phyloP scores from a whole-genome alignment of 2,113 vertebrate genomes.

The Genyomyrus donnyi region DNA sequence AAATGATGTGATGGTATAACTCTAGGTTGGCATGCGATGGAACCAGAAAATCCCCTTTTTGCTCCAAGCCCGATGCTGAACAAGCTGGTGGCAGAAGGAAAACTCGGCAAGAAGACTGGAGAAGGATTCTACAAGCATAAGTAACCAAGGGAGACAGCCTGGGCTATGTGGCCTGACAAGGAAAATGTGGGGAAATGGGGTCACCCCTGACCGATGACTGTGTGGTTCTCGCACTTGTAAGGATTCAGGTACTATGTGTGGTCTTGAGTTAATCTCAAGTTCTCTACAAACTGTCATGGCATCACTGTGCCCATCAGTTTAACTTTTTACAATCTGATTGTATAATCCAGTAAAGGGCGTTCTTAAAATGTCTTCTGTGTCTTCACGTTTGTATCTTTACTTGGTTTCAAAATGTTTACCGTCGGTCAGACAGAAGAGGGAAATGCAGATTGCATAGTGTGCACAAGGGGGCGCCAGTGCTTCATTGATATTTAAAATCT shows the following conservation, averaged over 20 bases:
- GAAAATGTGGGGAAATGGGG: background rate
- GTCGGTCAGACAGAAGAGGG: background rate
- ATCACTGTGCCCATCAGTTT: background rate
- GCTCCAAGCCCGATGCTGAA: slow-evolving; percentile 65
- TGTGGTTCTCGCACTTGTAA: background rate
- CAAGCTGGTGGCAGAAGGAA: slow-evolving; percentile 83
- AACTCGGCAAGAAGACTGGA: slow-evolving; percentile 84
- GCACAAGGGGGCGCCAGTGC: background rate
- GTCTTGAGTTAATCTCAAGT: background rate
- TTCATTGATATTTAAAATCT: background rate
- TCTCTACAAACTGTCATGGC: background rate
- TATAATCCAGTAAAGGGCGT: background rate
- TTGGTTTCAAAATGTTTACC: background rate
- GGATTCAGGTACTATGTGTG: background rate
- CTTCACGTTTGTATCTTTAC: background rate
- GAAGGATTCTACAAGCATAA: slow-evolving; percentile 94
- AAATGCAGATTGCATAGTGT: background rate
- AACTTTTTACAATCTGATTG: background rate
- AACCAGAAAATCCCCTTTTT: slow-evolving; percentile 75
- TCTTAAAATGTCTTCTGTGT: background rate
- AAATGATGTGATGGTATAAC: background rate
- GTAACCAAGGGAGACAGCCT: slow-evolving; percentile 42
- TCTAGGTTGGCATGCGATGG: slow-evolving; percentile 75
- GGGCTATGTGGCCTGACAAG: background rate
- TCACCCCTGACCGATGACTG: background rate